Conservation (phyloP, 2,113 vertebrate genomes). For the Ploceus nigricollis region DNA sequence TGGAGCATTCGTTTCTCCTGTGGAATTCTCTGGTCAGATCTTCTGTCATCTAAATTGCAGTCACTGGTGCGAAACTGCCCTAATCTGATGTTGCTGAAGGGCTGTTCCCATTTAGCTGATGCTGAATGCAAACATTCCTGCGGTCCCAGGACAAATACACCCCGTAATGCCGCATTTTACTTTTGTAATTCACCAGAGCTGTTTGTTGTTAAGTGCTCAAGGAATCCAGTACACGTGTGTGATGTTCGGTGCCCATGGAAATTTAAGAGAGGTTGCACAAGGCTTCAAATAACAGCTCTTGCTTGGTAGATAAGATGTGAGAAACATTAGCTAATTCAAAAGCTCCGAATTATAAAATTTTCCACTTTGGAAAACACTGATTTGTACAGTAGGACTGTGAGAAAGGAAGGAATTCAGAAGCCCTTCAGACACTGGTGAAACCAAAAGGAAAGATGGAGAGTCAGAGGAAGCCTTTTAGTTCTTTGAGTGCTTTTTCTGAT, state of each 20-base stretch:
- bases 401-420: neutral
- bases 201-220: neutral
- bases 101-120: conserved; percentile 33
- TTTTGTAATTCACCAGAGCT: neutral
- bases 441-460: neutral
- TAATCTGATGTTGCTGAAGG: conserved; percentile 26
- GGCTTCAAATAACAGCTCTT: neutral
- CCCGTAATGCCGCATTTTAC: neutral
- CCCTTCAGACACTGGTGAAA: neutral
- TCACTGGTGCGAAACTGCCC: neutral
- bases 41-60: conserved; percentile 10
- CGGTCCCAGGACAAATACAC: neutral
- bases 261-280: neutral
- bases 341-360: neutral
- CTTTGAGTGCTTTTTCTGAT: neutral
- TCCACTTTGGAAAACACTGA: neutral
- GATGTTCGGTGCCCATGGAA: neutral
- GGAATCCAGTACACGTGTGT: neutral
- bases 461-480: neutral
- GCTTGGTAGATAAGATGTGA: neutral
- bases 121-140: conserved; percentile 45
- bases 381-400: neutral
- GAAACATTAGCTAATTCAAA: neutral
- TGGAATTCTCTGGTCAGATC: conserved; percentile 1
- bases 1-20: fast-evolving